Evolutionary conservation across 2,113 vertebrate species (phyloP).

Genomic region (Syngnathoides biaculeatus): DNA sequence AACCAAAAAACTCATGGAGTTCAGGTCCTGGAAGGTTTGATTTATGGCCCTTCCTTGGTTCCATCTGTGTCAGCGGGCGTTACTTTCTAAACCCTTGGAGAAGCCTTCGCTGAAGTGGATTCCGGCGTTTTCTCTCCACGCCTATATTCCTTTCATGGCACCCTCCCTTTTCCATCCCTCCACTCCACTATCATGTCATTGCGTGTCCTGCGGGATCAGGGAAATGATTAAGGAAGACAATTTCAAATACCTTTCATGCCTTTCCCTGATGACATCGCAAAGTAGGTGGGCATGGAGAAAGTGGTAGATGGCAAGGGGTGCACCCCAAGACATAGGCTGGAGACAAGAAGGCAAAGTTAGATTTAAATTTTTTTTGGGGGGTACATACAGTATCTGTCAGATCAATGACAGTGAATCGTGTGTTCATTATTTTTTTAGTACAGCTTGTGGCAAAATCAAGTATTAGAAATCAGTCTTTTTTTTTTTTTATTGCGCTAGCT

Average conservation of each 20-base stretch:
- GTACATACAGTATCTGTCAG: no score
- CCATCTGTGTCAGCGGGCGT: constrained; percentile 38
- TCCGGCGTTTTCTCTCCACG: constrained; percentile 1
- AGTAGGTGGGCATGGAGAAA: constrained; percentile 62
- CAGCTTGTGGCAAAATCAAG: background rate
- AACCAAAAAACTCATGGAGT: background rate
- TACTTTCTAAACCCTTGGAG: constrained; percentile 36
- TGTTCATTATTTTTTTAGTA: background rate
- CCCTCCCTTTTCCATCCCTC: constrained; percentile 8
- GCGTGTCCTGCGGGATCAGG: constrained; percentile 61
- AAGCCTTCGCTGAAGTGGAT: constrained; percentile 39
- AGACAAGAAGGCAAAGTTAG: constrained; percentile 6
- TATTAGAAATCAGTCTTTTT: background rate
- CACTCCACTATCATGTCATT: constrained; percentile 38
- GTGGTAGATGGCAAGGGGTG: constrained; percentile 36
- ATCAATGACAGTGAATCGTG: background rate
- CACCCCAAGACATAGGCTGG: constrained; percentile 3
- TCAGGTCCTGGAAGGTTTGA: background rate
- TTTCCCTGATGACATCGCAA: constrained; percentile 63
- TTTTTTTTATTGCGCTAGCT: background rate
- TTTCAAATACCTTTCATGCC: constrained; percentile 74
- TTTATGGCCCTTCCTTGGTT: constrained; percentile 8
- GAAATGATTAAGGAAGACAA: constrained; percentile 76
- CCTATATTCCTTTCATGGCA: background rate
- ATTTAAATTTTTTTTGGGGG: no score